A percentile compares a stretch with the other conserved stretches of the same genome.
These are phyloP conservation scores for Otus scops DNA, from an alignment of 2,797 vertebrate genomes.

Conservation along the genomic window DNA sequence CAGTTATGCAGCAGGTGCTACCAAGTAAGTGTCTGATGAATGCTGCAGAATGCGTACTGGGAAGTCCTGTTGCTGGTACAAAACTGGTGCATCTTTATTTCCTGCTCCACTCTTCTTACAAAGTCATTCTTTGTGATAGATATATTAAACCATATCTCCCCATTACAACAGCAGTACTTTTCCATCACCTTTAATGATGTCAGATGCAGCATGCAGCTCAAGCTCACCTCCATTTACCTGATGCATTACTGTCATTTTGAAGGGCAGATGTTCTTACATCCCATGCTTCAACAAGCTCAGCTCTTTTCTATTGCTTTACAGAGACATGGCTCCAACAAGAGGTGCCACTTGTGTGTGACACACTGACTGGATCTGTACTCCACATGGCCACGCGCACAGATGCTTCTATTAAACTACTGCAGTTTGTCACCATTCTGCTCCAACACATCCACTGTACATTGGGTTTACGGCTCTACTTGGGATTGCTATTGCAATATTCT, in stretches of 20 bases:
- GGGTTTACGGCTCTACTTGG: constrained; percentile 16
- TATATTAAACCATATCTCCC: background rate
- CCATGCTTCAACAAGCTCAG: constrained; percentile 23
- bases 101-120: background rate
- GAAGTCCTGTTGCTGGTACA: background rate
- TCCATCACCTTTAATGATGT: constrained; percentile 54
- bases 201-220: constrained; percentile 16
- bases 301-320: constrained; percentile 11
- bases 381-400: background rate
- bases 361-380: background rate
- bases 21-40: background rate
- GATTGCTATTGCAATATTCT: constrained; percentile 17
- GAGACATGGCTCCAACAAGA: background rate
- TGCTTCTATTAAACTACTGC: constrained; percentile 15
- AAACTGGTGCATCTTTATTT: background rate
- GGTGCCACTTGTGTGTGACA: background rate
- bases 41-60: background rate
- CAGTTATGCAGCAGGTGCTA: background rate
- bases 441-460: background rate
- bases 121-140: background rate
- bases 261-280: constrained; percentile 54
- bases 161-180: constrained; percentile 5
- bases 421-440: constrained; percentile 32
- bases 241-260: constrained; percentile 60
- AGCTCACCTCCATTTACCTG: constrained; percentile 58